Percentiles rank a stretch among this genome's conserved stretches.
Evolutionary conservation across 2,113 vertebrate genomes (phyloP).

Genomic region (Oryzias javanicus): DNA sequence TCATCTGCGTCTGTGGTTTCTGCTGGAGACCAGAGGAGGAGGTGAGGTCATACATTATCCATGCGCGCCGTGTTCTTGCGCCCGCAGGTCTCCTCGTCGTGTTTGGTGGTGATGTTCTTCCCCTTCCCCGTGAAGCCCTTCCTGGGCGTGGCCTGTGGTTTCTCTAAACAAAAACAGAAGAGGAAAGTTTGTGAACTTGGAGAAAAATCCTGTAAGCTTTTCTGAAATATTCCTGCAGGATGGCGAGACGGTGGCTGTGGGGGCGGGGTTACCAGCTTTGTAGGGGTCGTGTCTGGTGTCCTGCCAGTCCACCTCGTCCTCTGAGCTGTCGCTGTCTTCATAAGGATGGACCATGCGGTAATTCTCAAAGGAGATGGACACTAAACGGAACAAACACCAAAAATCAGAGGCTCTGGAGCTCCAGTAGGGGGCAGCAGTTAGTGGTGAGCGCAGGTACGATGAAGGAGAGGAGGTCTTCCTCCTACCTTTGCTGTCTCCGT

Average conservation of each 20-base stretch:
- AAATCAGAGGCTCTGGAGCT: neutral
- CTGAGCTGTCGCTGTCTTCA: constrained; percentile 93
- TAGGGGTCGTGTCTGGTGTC: constrained; percentile 94
- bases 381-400: constrained; percentile 60
- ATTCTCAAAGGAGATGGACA: constrained; percentile 98
- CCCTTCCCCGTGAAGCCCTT: constrained; percentile 92
- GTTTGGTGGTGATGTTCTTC: constrained; percentile 98
- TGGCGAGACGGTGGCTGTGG: neutral
- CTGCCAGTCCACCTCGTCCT: constrained; percentile 98
- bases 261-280: constrained; percentile 80
- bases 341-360: constrained; percentile 93
- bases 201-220: neutral
- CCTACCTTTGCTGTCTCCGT: constrained; percentile 96
- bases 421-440: too few relatives aligned
- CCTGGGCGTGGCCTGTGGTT: constrained; percentile 86
- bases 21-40: too few relatives aligned
- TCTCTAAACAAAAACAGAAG: constrained; percentile 73
- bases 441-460: neutral
- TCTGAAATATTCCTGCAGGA: too few relatives aligned
- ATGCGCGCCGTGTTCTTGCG: constrained; percentile 97
- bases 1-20: too few relatives aligned
- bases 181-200: neutral
- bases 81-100: constrained; percentile 91
- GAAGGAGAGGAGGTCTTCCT: neutral
- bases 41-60: constrained; percentile 86